phyloP scores from a whole-genome alignment of 2,797 vertebrate genomes.

The Buceros bicornis region DNA sequence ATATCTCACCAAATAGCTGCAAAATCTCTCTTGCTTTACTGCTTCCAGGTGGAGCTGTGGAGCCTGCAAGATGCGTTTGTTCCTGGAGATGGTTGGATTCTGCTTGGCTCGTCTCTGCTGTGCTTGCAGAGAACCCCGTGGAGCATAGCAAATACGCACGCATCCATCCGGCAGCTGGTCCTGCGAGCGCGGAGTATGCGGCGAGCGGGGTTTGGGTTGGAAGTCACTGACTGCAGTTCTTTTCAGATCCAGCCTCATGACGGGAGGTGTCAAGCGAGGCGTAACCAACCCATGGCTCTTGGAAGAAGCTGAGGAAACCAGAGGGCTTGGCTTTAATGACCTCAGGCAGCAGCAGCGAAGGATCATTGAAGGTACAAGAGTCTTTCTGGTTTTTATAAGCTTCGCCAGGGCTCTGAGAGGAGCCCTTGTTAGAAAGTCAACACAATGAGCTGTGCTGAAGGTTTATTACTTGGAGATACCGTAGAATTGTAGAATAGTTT shows the following conservation, averaged over 20 bases:
- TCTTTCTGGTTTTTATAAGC: background rate
- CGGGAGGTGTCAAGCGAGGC: constrained; percentile 74
- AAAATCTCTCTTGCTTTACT: background rate
- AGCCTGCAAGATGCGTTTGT: background rate
- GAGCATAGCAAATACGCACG: background rate
- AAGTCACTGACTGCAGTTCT: background rate
- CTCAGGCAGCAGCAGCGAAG: constrained; percentile 92
- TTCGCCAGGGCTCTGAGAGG: background rate
- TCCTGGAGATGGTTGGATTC: background rate
- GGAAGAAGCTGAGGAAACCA: constrained; percentile 93
- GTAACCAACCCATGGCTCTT: constrained; percentile 90
- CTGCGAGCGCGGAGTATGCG: background rate
- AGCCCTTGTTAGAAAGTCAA: accelerated
- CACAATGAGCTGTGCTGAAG: background rate
- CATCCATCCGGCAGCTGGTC: background rate
- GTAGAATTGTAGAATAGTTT: no score
- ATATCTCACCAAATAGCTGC: background rate
- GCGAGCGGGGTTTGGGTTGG: background rate
- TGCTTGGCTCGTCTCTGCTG: background rate
- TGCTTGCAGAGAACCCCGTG: background rate
- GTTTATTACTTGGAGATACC: background rate
- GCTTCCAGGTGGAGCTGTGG: background rate
- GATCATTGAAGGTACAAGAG: constrained; percentile 89
- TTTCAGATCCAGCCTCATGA: constrained; percentile 89
- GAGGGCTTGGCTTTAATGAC: constrained; percentile 88